Conservation (phyloP, 2,113 vertebrate species). For the Prunella himalayana region DNA sequence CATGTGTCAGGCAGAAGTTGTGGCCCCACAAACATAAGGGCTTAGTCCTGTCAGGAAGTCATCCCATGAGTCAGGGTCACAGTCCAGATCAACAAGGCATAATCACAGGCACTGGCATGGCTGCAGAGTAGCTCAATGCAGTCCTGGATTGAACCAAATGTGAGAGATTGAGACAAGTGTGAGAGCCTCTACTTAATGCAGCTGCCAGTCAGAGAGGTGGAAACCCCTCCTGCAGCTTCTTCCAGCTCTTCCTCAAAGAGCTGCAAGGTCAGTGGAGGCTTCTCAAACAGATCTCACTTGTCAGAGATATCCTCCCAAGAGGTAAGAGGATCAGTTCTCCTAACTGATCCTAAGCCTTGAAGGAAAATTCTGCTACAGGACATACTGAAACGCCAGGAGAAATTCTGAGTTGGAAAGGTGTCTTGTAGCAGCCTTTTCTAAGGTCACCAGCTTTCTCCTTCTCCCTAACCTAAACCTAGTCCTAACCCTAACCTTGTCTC, state of each 20-base stretch:
- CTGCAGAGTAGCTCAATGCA: background rate
- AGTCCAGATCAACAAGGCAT: background rate
- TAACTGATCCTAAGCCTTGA: background rate
- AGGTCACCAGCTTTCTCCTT: background rate
- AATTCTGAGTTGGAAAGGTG: background rate
- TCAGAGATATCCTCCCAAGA: background rate
- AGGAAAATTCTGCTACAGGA: background rate
- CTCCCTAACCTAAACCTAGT: background rate
- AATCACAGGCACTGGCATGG: background rate
- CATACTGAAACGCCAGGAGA: background rate
- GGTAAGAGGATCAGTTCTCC: background rate
- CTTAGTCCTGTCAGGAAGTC: background rate
- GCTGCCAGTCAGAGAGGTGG: background rate
- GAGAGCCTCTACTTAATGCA: background rate
- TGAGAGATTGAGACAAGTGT: background rate
- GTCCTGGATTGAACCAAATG: background rate
- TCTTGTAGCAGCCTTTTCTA: background rate
- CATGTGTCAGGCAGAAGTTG: background rate
- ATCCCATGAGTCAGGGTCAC: background rate
- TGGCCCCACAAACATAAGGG: background rate
- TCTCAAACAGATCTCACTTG: background rate
- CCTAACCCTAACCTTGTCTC: background rate
- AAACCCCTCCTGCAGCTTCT: background rate
- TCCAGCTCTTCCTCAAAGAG: background rate
- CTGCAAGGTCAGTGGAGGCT: background rate